A percentile compares a stretch with the other conserved stretches of the same genome.
phyloP scores from a whole-genome alignment of 1,140 invertebrate species.

The Nautilus pompilius region DNA sequence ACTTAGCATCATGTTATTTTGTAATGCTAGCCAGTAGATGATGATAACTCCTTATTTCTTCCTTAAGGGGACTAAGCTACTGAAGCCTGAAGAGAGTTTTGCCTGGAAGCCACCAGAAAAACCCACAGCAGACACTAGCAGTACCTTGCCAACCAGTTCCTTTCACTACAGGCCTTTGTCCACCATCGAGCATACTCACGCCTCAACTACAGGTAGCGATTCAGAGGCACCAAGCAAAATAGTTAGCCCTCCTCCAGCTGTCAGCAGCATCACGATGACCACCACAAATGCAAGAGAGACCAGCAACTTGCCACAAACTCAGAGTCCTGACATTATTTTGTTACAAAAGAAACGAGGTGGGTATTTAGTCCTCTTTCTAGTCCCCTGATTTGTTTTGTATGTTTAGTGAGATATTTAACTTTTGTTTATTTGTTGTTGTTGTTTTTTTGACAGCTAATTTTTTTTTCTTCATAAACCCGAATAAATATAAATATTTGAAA shows the following conservation, averaged over 20 bases:
- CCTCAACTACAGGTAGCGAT: not conserved
- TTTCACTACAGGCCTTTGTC: not conserved
- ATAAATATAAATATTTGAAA: too few species aligned
- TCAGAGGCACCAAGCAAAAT: not conserved
- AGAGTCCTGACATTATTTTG: conserved; percentile 83
- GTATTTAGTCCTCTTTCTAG: too few species aligned
- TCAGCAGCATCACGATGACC: not conserved
- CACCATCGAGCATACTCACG: not conserved
- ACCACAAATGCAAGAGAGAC: conserved; percentile 11
- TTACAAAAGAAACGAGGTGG: conserved; percentile 85
- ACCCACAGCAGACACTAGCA: not conserved
- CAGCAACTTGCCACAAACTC: conserved; percentile 69
- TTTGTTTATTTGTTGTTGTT: too few species aligned
- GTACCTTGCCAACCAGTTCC: conserved; percentile 8
- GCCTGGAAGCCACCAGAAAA: conserved; percentile 15
- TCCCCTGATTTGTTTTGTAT: too few species aligned
- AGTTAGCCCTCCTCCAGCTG: not conserved
- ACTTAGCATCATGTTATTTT: too few species aligned
- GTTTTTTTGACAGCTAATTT: too few species aligned
- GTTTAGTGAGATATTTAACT: too few species aligned
- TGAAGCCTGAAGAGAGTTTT: conserved; percentile 20
- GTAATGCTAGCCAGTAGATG: not conserved
- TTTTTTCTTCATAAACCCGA: too few species aligned
- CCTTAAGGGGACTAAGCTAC: not conserved
- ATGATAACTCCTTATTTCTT: too few species aligned